Percentiles rank a stretch among this genome's conserved stretches.
phyloP scores from a whole-genome alignment of 2,113 vertebrate species.

The Phylloscopus whistleri region DNA sequence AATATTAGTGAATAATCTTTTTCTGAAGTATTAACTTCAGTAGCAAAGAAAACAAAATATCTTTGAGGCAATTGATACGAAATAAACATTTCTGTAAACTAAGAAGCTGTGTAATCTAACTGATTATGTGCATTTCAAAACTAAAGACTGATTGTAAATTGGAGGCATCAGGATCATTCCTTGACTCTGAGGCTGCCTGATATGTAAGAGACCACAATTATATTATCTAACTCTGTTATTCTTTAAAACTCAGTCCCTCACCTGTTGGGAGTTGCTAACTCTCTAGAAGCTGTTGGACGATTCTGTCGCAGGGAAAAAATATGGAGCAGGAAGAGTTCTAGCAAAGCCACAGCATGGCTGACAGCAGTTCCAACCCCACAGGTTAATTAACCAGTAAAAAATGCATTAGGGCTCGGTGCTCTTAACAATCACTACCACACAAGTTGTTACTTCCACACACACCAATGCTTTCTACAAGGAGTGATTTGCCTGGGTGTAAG shows the following conservation, averaged over 20 bases:
- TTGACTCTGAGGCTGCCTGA: neutral
- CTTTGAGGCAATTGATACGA: neutral
- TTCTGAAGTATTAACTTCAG: neutral
- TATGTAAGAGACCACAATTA: neutral
- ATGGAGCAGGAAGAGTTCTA: rapidly evolving
- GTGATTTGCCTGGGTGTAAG: neutral
- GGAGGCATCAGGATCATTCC: neutral
- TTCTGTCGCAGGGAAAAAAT: neutral
- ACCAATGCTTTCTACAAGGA: neutral
- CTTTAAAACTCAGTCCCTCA: neutral
- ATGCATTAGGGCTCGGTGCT: neutral
- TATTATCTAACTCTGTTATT: neutral
- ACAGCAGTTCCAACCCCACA: neutral
- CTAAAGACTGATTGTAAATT: neutral
- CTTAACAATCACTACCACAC: neutral
- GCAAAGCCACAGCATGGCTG: neutral
- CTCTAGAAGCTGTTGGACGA: neutral
- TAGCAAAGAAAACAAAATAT: neutral
- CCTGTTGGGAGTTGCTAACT: neutral
- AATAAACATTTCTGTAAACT: neutral
- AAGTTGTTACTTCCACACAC: neutral
- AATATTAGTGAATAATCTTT: neutral
- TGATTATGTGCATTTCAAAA: neutral
- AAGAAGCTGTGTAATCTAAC: neutral
- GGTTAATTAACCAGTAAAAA: neutral